Evolutionary conservation across 2,888 invertebrate genomes (phyloP).

Genomic region (Amblyjoppa fuscipennis): DNA sequence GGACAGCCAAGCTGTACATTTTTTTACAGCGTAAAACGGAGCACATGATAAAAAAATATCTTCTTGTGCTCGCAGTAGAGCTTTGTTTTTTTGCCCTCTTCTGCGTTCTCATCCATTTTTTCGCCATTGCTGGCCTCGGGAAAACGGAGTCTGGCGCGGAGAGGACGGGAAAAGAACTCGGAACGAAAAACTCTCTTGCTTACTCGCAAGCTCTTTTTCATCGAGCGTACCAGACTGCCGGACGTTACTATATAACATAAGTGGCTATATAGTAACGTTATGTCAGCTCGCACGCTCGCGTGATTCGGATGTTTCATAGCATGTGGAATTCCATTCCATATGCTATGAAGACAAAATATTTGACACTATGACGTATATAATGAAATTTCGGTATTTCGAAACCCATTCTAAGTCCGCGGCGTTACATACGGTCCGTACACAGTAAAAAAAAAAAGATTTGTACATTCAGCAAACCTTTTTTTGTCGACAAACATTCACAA

Average conservation of each 20-base stretch:
- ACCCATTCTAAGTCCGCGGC: too few relatives aligned
- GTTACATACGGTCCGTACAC: too few relatives aligned
- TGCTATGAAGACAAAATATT: too few relatives aligned
- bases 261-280: background rate
- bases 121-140: background rate
- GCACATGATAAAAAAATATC: conserved; percentile 36
- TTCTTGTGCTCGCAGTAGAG: background rate
- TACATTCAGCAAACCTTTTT: too few relatives aligned
- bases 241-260: background rate
- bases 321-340: too few relatives aligned
- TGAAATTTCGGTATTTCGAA: too few relatives aligned
- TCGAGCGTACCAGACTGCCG: conserved; percentile 8
- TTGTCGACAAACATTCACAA: too few relatives aligned
- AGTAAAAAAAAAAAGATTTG: too few relatives aligned
- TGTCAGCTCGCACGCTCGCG: too few relatives aligned
- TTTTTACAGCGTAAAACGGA: background rate
- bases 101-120: background rate
- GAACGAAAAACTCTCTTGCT: conserved; percentile 30
- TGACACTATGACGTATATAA: too few relatives aligned
- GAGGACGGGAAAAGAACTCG: conserved; percentile 1
- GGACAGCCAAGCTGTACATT: background rate
- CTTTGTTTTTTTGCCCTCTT: conserved; percentile 1
- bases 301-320: too few relatives aligned
- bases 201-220: conserved; percentile 22
- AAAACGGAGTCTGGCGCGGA: background rate